Evolutionary conservation across 2,797 vertebrate genomes (phyloP).

Genomic region (Acridotheres tristis): DNA sequence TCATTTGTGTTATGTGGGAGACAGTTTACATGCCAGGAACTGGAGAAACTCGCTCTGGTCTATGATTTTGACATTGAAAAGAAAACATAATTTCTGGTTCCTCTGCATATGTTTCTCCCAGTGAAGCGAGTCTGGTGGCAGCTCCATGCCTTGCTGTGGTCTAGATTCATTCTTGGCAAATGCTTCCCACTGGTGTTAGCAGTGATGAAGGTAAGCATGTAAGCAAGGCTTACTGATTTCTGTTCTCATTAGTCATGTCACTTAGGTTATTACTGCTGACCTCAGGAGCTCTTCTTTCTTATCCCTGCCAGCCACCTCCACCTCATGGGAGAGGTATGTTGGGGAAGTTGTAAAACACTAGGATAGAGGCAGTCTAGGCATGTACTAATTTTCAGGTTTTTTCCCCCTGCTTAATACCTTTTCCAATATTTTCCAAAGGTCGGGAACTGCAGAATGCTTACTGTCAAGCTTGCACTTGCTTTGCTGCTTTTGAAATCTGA

Average conservation of each 20-base stretch:
- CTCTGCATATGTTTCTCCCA: neutral
- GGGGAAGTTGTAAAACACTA: neutral
- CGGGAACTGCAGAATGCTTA: neutral
- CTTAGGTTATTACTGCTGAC: neutral
- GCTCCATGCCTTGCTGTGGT: neutral
- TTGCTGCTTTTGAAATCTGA: slow-evolving; percentile 40
- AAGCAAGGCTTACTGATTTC: neutral
- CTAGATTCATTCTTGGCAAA: neutral
- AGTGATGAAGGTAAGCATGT: neutral
- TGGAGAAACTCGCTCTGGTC: neutral
- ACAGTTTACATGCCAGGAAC: neutral
- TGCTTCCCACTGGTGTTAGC: neutral
- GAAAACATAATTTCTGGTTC: neutral
- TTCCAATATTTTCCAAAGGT: neutral
- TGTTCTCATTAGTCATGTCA: neutral
- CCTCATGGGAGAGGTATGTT: neutral
- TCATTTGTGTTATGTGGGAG: neutral
- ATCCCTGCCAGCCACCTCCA: neutral
- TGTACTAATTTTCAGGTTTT: neutral
- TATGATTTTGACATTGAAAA: neutral
- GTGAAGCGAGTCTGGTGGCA: neutral
- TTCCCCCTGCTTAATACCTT: neutral
- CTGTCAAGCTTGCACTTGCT: slow-evolving; percentile 41
- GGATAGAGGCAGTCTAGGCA: neutral
- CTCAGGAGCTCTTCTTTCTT: neutral